phyloP scores from a whole-genome alignment of 1,140 invertebrate genomes.

The Zaprionus gabonicus region DNA sequence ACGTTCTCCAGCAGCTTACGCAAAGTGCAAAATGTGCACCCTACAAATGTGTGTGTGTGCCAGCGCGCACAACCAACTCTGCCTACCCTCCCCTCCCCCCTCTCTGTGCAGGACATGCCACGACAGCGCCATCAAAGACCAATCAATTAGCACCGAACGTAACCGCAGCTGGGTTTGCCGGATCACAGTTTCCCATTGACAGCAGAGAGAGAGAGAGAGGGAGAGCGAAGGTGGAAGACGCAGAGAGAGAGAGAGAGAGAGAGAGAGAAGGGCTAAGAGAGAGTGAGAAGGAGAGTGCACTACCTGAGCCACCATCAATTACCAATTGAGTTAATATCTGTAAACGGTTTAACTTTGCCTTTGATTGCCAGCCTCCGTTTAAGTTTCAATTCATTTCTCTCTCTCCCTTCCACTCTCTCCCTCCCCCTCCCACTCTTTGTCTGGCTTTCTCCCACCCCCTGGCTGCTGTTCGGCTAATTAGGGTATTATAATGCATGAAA shows the following conservation, averaged over 20 bases:
- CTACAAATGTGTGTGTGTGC: constrained; percentile 1
- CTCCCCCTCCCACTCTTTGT: neutral
- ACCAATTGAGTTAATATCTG: constrained; percentile 5
- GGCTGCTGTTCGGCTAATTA: neutral
- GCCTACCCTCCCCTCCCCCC: neutral
- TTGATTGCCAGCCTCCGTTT: neutral
- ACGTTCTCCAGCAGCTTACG: constrained; percentile 65
- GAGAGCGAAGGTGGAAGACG: neutral
- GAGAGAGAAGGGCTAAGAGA: neutral
- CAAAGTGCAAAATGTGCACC: constrained; percentile 52
- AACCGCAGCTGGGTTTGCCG: constrained; percentile 9
- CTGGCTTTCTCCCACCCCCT: neutral
- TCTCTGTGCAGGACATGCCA: neutral
- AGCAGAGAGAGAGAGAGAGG: neutral
- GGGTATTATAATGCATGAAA: neutral
- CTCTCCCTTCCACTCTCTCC: neutral
- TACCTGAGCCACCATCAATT: neutral
- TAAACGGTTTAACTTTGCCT: constrained; percentile 2
- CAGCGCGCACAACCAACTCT: neutral
- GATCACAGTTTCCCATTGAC: constrained; percentile 18
- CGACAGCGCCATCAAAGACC: constrained; percentile 35
- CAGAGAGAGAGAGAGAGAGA: neutral
- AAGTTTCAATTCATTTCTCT: neutral
- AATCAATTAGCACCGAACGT: constrained; percentile 36
- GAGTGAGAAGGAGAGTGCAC: neutral